These are phyloP conservation scores for Anguilla megastoma DNA, from an alignment of 2,797 vertebrate species.

Conservation along the genomic window DNA sequence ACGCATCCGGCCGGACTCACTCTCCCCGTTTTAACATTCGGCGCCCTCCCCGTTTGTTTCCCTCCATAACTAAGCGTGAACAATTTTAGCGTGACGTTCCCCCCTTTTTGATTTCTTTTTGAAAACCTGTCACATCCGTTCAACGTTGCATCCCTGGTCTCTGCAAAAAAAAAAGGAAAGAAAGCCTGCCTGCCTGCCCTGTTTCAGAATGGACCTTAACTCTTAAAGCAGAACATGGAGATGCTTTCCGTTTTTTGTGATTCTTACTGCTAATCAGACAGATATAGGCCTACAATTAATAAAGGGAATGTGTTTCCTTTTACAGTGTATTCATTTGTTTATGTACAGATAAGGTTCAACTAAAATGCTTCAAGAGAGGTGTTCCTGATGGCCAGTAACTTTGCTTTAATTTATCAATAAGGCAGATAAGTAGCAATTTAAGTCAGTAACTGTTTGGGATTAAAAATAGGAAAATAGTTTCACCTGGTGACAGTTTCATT, in stretches of 20 bases:
- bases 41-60: constrained; percentile 54
- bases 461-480: not conserved
- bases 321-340: not conserved
- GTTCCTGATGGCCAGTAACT: not conserved
- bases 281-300: too few relatives aligned
- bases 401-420: not conserved
- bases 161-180: not conserved
- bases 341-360: not conserved
- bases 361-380: not conserved
- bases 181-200: not conserved
- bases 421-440: not conserved
- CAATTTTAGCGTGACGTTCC: constrained; percentile 46
- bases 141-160: constrained; percentile 29
- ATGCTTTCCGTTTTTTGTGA: not conserved
- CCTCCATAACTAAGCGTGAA: constrained; percentile 58
- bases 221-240: constrained; percentile 44
- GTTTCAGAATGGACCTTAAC: constrained; percentile 41
- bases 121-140: constrained; percentile 45
- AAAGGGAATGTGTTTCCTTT: not conserved
- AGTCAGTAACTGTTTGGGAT: not conserved
- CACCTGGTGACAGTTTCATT: not conserved
- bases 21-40: constrained; percentile 45
- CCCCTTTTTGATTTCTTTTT: constrained; percentile 45
- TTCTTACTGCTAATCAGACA: not conserved
- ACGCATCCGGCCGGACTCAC: constrained; percentile 51